phyloP scores from a whole-genome alignment of 1,140 invertebrate genomes.

The Drosophila watanabei region DNA sequence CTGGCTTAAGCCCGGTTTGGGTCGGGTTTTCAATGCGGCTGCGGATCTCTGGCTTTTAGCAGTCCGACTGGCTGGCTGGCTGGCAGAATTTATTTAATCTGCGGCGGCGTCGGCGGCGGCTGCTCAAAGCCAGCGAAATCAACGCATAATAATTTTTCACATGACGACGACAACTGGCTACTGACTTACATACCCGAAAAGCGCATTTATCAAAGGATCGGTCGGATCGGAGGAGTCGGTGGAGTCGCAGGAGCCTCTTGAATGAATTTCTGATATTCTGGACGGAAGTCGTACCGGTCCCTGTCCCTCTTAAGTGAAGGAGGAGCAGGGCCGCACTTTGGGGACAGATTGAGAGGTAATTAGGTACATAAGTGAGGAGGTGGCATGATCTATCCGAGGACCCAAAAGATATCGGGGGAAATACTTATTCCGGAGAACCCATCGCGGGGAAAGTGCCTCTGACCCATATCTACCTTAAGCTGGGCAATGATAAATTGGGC shows the following conservation, averaged over 20 bases:
- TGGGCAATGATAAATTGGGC: constrained; percentile 73
- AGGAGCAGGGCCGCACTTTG: constrained; percentile 43
- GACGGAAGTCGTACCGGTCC: constrained; percentile 49
- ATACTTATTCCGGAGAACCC: not conserved
- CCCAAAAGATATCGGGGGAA: constrained; percentile 26
- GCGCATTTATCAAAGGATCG: constrained; percentile 79
- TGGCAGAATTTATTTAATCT: constrained; percentile 85
- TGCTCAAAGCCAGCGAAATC: constrained; percentile 68
- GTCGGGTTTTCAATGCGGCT: constrained; percentile 14
- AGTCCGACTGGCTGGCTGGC: constrained; percentile 30
- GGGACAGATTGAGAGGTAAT: constrained; percentile 82
- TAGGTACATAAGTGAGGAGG: constrained; percentile 59
- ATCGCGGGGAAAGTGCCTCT: not conserved
- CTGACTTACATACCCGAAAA: constrained; percentile 82
- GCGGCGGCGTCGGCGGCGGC: constrained; percentile 74
- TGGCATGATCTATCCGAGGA: constrained; percentile 65
- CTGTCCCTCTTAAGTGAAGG: not conserved
- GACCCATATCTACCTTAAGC: constrained; percentile 48
- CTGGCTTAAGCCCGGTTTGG: constrained; percentile 28
- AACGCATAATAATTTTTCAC: constrained; percentile 84
- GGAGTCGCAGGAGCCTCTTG: constrained; percentile 30
- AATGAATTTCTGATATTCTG: constrained; percentile 58
- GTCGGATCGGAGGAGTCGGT: not conserved
- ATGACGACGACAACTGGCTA: constrained; percentile 74
- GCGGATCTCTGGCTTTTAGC: constrained; percentile 20